Percentiles rank a stretch among this genome's conserved stretches.
Evolutionary conservation across 2,888 invertebrate species (phyloP).

Genomic region (Orthosia gracilis): DNA sequence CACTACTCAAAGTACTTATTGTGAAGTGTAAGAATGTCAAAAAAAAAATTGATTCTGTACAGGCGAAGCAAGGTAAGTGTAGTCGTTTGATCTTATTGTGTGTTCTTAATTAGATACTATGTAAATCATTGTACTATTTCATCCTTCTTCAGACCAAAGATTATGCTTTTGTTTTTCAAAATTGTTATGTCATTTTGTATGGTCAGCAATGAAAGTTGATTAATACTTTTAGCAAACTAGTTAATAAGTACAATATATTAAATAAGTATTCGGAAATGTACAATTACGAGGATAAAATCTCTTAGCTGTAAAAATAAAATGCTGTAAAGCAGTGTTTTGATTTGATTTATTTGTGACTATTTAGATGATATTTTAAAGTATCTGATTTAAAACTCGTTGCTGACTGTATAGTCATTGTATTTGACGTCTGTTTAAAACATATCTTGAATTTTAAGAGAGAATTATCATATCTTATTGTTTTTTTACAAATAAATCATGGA

Average conservation of each 20-base stretch:
- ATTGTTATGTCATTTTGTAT: background rate
- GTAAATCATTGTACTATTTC: constrained; percentile 42
- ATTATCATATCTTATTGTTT: constrained; percentile 28
- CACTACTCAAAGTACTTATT: constrained; percentile 30
- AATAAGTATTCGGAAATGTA: background rate
- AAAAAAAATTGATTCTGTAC: constrained; percentile 12
- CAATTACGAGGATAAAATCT: background rate
- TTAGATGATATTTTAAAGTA: background rate
- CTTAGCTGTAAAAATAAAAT: constrained; percentile 3
- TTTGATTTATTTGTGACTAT: constrained; percentile 1
- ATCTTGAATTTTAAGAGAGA: constrained; percentile 10
- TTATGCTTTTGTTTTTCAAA: background rate
- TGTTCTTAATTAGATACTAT: constrained; percentile 22
- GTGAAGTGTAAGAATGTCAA: constrained; percentile 41
- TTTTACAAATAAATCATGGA: constrained; percentile 48
- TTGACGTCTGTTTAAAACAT: constrained; percentile 1
- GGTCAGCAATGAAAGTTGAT: constrained; percentile 9
- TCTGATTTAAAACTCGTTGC: constrained; percentile 10
- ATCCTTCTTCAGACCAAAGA: constrained; percentile 44
- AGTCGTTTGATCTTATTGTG: constrained; percentile 31
- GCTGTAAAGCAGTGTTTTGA: background rate
- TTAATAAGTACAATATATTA: background rate
- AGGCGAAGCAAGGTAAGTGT: constrained; percentile 47
- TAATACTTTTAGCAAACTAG: background rate
- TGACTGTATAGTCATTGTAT: constrained; percentile 17